Evolutionary conservation across 2,113 vertebrate species (phyloP).

Genomic region (Calyptommatus sinebrachiatus): DNA sequence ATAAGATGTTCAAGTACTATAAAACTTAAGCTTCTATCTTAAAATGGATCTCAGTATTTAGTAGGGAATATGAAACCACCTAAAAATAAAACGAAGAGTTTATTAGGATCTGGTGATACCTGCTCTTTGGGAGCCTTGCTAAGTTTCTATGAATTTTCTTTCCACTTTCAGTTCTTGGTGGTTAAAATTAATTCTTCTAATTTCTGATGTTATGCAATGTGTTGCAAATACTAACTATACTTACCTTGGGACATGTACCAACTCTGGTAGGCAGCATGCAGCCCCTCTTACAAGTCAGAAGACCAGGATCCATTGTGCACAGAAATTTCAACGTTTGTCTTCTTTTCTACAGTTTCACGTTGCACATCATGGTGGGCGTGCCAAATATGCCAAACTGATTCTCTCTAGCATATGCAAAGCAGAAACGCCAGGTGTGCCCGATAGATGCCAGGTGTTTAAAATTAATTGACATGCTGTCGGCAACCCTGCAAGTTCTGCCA

Average conservation of each 20-base stretch:
- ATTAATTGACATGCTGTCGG: no score
- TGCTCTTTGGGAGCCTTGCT: constrained; percentile 63
- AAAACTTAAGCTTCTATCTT: no score
- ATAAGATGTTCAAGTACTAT: no score
- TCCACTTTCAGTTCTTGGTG: constrained; percentile 25
- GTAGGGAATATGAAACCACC: no score
- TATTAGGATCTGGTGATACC: constrained; percentile 55
- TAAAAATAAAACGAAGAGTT: background rate
- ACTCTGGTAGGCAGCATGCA: constrained; percentile 15
- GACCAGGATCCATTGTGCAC: background rate
- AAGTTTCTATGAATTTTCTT: constrained; percentile 37
- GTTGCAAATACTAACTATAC: constrained; percentile 49
- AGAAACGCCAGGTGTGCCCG: no score
- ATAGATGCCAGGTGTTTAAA: no score
- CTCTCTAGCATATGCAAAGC: no score
- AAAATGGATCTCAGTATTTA: no score
- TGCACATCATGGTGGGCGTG: no score
- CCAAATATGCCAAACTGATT: no score
- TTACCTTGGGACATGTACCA: constrained; percentile 36
- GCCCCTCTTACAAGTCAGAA: background rate
- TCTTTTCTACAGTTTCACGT: constrained; percentile 9
- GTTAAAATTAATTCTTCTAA: constrained; percentile 59
- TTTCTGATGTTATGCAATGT: constrained; percentile 17
- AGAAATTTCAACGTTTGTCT: constrained; percentile 13
- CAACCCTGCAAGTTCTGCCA: background rate